phyloP scores from a whole-genome alignment of 2,113 vertebrate genomes.

The Zootoca vivipara region DNA sequence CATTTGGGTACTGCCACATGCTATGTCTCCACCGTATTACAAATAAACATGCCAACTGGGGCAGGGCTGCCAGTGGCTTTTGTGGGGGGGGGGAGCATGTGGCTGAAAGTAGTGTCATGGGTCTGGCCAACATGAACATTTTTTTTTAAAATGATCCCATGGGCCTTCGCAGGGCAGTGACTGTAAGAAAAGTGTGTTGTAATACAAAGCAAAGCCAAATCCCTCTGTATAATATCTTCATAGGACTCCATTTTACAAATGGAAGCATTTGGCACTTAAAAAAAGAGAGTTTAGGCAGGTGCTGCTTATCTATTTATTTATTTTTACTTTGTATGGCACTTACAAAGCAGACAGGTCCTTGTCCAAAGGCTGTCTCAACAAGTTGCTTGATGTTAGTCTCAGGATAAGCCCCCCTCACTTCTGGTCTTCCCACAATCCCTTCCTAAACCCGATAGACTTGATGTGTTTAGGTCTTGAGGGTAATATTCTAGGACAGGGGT shows the following conservation, averaged over 20 bases:
- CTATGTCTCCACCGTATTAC: neutral
- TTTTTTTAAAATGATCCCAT: neutral
- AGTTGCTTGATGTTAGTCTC: no score
- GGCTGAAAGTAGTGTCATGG: neutral
- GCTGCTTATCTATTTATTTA: neutral
- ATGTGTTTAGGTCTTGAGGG: no score
- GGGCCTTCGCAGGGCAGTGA: neutral
- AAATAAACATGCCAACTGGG: neutral
- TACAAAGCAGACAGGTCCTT: neutral
- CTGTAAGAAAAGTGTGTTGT: neutral
- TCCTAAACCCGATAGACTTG: no score
- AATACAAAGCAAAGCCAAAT: neutral
- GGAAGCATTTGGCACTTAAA: neutral
- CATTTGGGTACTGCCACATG: neutral
- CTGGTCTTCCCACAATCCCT: no score
- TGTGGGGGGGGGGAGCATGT: neutral
- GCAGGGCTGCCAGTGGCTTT: neutral
- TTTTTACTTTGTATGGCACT: neutral
- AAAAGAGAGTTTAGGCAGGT: neutral
- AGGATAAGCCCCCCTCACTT: no score
- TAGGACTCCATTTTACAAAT: neutral
- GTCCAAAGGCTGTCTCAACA: neutral
- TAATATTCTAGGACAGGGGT: neutral
- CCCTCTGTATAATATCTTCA: neutral
- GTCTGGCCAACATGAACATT: neutral